Base-by-base conservation (phyloP, 1,140 invertebrate species). In the Drosophila lowei region DNA sequence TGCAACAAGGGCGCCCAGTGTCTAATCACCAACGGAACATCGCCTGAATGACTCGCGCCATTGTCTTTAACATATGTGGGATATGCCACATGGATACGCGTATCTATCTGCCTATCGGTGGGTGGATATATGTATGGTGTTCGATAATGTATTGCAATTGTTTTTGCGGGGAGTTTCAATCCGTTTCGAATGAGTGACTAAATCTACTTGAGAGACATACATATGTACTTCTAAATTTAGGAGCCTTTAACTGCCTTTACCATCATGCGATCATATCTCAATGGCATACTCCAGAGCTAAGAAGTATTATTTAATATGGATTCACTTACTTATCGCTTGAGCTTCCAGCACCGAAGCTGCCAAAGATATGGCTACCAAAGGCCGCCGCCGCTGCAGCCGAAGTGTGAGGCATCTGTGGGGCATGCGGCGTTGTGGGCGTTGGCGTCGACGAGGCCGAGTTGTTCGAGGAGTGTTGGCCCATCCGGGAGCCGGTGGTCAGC, bases 331-430 rank as follows among this genome's bases (percentile, higher is more conserved):
- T 80, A 42, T 89, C 81, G 55, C 57, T 80, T 62, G 54, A 74
- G 2, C 72, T 75, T 21, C 81, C 85, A 3, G 68, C 73, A 9
- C 79, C 89, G 6, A 90, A 90, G 61, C 64, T 90, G 4, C 89
- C 89, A 42, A 90, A 90, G 15, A 90, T 90, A 57, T 90, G 89
- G 21, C 75, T 90, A 2, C 89, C 85, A 47, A 90, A 90, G 28
- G 88, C 84, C 15, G 84, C 83, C 2, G 83, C 81, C 8, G 83
- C 83, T 1, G 83, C 83, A 0, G 84, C 84, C 43, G 79, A 78
- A 2, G 44, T 57, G 49, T 84, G 85, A 0, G 59, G 83, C 72
- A 80, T 48, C 41, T 79, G 85, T 1, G 83, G 67, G 3, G 79
- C 64, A 15, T 83, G 81, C 9, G 81, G 81, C 25, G 88, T 77